Evolutionary conservation across 2,888 invertebrate species (phyloP), one percentile per base, ranked within the genome.

Genomic region (Congeria kusceri): DNA sequence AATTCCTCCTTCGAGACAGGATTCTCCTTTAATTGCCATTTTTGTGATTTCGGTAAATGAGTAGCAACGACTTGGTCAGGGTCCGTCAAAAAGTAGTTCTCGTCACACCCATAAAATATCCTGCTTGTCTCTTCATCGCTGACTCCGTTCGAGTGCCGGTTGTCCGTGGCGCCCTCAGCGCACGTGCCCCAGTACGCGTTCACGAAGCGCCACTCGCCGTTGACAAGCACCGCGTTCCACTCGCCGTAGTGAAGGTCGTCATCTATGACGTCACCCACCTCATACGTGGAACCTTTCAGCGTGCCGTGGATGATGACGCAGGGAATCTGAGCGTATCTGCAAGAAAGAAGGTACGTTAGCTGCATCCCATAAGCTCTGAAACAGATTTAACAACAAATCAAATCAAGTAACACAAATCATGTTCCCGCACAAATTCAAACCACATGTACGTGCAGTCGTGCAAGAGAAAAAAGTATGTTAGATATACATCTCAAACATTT

Each of bases 21-120:
- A 11, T 77, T 66, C 25, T 75, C 64, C 62, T 87, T 80, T 7
- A 92, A 84, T 77, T 92, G 92, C 91, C 92, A 92, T 44, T 79
- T 77, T 20, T 81, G 69, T 18, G 80, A 73, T 13, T 79, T 76
- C 0, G 92, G 92, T 11, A 90, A 77, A 73, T 92, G 92, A 0
- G 90, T 91, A 32, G 86, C 84, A 9, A 86, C 85, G 69, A 91
- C 78, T 66, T 88, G 86, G 25, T 90, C 88, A 0, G 92, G 92
- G 62, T 92, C 92, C 0, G 91, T 87, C 9, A 92, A 83, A 80
- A 92, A 92, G 65, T 91, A 92, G 83, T 91, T 91, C 78, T 92
- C 91, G 71, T 92, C 91, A 80, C 90, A 89, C 25, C 81, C 78
- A 69, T 90, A 91, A 53, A 81, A 76, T 11, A 85, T 58, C 53